A percentile compares a stretch with the other conserved stretches of the same genome.
Conservation (phyloP, 2,888 invertebrate genomes). For the Crematogaster levior region DNA sequence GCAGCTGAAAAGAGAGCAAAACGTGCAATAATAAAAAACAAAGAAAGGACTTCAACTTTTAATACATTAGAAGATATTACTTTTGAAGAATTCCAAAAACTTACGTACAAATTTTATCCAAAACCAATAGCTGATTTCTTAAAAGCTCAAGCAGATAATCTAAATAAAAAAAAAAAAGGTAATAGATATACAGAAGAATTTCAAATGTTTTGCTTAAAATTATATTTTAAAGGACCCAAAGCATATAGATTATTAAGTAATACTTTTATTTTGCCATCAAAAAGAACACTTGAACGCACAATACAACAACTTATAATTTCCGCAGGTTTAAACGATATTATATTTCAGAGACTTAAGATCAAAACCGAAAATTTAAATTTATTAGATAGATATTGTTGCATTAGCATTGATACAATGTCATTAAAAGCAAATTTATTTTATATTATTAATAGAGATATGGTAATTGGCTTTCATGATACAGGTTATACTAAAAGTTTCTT, state of each 20-base stretch:
- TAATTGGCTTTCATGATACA: conserved; percentile 21
- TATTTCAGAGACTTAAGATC: conserved; percentile 7
- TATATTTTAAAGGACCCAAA: conserved; percentile 42
- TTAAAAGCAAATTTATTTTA: conserved; percentile 31
- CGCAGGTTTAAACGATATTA: neutral
- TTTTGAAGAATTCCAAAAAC: conserved; percentile 1
- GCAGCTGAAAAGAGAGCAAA: conserved; percentile 23
- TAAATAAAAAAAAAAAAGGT: neutral
- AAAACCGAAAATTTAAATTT: conserved; percentile 14
- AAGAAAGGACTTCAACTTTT: neutral
- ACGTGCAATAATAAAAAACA: neutral
- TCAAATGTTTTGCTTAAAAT: conserved; percentile 29
- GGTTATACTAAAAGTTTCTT: conserved; percentile 7
- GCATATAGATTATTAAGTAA: conserved; percentile 19
- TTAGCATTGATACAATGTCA: conserved; percentile 38
- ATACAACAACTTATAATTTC: neutral
- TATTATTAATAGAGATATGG: conserved; percentile 3
- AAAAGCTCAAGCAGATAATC: conserved; percentile 13
- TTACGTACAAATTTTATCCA: conserved; percentile 15
- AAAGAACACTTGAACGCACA: neutral
- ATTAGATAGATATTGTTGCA: conserved; percentile 24
- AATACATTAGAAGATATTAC: conserved; percentile 5
- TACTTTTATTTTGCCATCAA: conserved; percentile 38
- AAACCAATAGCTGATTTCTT: conserved; percentile 12
- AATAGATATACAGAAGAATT: neutral